phyloP scores from a whole-genome alignment of 2,113 vertebrate genomes.

The Macroglossus sobrinus region DNA sequence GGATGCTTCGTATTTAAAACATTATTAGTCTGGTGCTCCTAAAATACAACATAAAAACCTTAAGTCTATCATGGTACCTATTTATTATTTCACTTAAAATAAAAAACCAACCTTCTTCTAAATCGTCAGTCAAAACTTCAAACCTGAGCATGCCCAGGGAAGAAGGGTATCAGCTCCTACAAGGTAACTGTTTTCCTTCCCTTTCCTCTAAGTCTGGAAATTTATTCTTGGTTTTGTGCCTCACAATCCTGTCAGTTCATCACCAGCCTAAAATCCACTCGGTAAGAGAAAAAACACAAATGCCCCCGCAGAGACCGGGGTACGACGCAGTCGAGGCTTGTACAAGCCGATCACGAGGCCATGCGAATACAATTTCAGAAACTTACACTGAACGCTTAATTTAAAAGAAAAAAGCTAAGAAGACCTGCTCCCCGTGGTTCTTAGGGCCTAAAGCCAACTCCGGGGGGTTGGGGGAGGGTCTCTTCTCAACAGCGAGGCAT shows the following conservation, averaged over 20 bases:
- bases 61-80: neutral
- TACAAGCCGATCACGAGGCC: neutral
- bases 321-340: neutral
- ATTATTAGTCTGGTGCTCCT: neutral
- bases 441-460: neutral
- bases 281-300: neutral
- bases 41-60: neutral
- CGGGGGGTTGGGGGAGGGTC: neutral
- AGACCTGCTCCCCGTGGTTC: neutral
- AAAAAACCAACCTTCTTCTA: neutral
- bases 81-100: neutral
- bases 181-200: neutral
- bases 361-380: conserved; percentile 1
- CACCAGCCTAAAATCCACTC: neutral
- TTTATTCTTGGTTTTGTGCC: neutral
- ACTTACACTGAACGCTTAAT: conserved; percentile 10
- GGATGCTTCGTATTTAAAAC: neutral
- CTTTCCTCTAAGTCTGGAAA: neutral
- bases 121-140: neutral
- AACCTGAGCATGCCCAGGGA: neutral
- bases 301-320: neutral
- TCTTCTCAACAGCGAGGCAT: neutral
- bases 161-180: neutral
- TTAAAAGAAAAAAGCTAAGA: neutral
- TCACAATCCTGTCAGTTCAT: conserved; percentile 11